Percentiles rank a stretch among this genome's conserved stretches.
Evolutionary conservation across 2,113 vertebrate genomes (phyloP).

Genomic region (Melanerpes aurifrons): DNA sequence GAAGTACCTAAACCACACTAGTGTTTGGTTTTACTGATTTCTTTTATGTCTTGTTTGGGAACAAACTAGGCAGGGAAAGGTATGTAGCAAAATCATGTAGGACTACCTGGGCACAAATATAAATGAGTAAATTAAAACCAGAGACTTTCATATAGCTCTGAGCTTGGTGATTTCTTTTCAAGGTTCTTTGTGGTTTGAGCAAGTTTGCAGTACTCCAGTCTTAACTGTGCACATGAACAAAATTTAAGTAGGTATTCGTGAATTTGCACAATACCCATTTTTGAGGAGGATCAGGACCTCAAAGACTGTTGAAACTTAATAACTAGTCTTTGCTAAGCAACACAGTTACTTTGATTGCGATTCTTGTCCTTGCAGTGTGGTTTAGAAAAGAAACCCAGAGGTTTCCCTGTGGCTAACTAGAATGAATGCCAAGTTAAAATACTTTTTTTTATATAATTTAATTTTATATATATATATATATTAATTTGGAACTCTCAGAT

Average conservation of each 20-base stretch:
- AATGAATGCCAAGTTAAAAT: not conserved
- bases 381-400: not conserved
- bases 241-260: not conserved
- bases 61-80: not conserved
- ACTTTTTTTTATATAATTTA: not conserved
- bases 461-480: no score
- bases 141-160: not conserved
- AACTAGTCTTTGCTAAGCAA: not conserved
- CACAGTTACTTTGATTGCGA: not conserved
- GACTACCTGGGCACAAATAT: not conserved
- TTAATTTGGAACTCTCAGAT: not conserved
- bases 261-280: not conserved
- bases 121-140: not conserved
- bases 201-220: not conserved
- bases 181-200: not conserved
- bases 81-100: not conserved
- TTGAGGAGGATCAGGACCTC: not conserved
- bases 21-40: not conserved
- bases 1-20: not conserved
- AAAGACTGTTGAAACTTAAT: not conserved
- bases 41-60: not conserved
- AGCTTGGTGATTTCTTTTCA: not conserved
- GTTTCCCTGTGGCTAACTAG: not conserved
- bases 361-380: not conserved
- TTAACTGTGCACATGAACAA: fast-evolving